Evolutionary conservation across 2,797 vertebrate genomes (phyloP).

Genomic region (Hemibagrus guttatus): DNA sequence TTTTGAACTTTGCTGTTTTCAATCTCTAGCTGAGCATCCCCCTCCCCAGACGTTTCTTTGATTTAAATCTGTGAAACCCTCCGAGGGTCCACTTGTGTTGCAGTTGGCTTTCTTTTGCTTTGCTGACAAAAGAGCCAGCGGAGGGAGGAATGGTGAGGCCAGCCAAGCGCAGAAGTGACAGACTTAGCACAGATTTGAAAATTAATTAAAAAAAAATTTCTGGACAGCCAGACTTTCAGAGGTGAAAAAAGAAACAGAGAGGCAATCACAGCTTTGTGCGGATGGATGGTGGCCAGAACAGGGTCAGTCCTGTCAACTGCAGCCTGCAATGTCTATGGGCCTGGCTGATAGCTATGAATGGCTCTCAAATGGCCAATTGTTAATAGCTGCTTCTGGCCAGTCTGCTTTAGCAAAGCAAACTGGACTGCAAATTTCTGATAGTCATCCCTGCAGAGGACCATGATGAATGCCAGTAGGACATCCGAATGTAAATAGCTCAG

Average conservation of each 20-base stretch:
- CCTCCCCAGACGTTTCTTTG: conserved; percentile 50
- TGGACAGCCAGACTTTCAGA: conserved; percentile 43
- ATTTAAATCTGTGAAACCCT: conserved; percentile 59
- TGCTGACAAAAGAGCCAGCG: conserved; percentile 32
- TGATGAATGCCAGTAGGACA: conserved; percentile 55
- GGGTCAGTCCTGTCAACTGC: conserved; percentile 50
- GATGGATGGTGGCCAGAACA: conserved; percentile 50
- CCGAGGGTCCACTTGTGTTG: conserved; percentile 54
- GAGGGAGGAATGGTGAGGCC: conserved; percentile 35
- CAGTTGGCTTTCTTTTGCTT: conserved; percentile 49
- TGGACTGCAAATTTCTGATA: conserved; percentile 40
- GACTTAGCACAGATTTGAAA: conserved; percentile 57
- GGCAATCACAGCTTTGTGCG: conserved; percentile 49
- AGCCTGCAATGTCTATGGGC: conserved; percentile 41
- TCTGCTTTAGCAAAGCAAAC: conserved; percentile 45
- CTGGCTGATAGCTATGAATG: conserved; percentile 55
- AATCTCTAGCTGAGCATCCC: conserved; percentile 38
- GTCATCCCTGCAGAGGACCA: conserved; percentile 39
- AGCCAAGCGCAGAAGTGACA: conserved; percentile 52
- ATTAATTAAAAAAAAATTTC: conserved; percentile 52
- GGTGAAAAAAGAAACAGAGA: conserved; percentile 47
- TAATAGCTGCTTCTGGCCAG: conserved; percentile 54
- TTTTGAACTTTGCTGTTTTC: conserved; percentile 58
- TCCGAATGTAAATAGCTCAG: conserved; percentile 58
- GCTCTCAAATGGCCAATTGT: conserved; percentile 48